Base-by-base conservation (phyloP, 2,113 vertebrate genomes). In the Barnardius zonarius region DNA sequence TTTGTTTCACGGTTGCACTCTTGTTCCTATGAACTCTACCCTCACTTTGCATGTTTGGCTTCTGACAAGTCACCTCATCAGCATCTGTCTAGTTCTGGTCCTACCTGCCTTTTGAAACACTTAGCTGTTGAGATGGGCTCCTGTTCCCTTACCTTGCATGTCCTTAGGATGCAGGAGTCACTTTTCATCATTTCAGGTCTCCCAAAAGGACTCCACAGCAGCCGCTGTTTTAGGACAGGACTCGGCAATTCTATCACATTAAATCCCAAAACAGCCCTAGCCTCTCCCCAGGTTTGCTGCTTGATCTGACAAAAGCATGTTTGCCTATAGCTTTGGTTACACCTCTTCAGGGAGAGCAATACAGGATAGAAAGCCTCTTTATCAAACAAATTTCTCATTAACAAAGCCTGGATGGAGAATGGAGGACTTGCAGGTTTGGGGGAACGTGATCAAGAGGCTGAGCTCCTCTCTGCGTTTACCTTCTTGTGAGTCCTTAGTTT, bases 71-170 rank as follows among this genome's bases (percentile, higher is more conserved):
- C 57, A n/a, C 22, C 17, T 55, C 18, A 31, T 31, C 13, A 28
- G 22, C 35, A 64, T 11, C 35, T 63, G 23, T 11, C 9, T 16
- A 10, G 11, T 31, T 77, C 44, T 46, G 15, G 5, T 61, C 41
- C 63, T 52, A 24, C 11, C 74, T 76, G 77, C 27, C 0, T 0
- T 76, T 39, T 55, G 39, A 69, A 72, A 52, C 4, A 1, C 27
- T 59, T 43, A 35, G 5, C 28, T 76, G 7, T 43, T 66, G 43
- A 13, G 20, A 20, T 10, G 49, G 54, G 23, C 11, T 52, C 9
- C 13, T 30, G 3, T 63, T 78, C 52, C 28, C 52, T 22, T 59
- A 7, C 35, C 44, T 66, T 39, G 3, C 0, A 0, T 1, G 6
- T 39, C 13, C 39, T 37, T 61, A 59, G 27, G 39, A 25, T 66